These are phyloP conservation scores for Parauchenoglanis punctatus DNA, from an alignment of 2,797 vertebrate genomes.

Conservation along the genomic window DNA sequence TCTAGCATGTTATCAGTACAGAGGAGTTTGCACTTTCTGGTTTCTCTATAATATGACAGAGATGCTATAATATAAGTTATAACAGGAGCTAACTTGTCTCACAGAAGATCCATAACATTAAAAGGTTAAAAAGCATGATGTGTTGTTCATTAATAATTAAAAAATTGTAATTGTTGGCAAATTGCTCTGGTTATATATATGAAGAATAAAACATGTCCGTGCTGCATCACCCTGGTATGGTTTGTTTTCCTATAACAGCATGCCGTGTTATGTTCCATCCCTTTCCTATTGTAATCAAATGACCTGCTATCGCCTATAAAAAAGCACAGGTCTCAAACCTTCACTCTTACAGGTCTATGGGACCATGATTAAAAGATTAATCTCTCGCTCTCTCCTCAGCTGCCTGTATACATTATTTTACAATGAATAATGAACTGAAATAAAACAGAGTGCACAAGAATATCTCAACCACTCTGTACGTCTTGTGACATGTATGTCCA, in stretches of 20 bases:
- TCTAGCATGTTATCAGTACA: background rate
- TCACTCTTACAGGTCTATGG: slow-evolving; percentile 50
- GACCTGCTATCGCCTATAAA: background rate
- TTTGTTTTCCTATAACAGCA: too few species aligned
- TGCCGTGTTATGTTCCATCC: background rate
- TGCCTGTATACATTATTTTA: slow-evolving; percentile 24
- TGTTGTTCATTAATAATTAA: too few species aligned
- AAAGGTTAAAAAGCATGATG: background rate
- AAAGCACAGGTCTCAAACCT: slow-evolving; percentile 27
- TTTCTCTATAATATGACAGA: background rate
- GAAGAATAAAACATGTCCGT: background rate
- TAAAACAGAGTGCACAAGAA: slow-evolving; percentile 21
- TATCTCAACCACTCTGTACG: background rate
- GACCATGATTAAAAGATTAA: slow-evolving; percentile 41
- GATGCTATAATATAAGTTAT: background rate
- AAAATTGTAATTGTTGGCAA: background rate
- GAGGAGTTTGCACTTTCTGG: background rate
- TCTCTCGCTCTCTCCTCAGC: background rate
- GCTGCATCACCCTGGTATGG: background rate
- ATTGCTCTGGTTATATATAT: background rate
- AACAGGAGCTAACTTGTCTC: background rate
- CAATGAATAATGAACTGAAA: slow-evolving; percentile 36
- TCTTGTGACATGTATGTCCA: background rate
- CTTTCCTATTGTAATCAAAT: background rate
- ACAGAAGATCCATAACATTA: background rate